These are phyloP conservation scores for Microctonus brassicae DNA, from an alignment of 2,888 invertebrate genomes.

Conservation along the genomic window DNA sequence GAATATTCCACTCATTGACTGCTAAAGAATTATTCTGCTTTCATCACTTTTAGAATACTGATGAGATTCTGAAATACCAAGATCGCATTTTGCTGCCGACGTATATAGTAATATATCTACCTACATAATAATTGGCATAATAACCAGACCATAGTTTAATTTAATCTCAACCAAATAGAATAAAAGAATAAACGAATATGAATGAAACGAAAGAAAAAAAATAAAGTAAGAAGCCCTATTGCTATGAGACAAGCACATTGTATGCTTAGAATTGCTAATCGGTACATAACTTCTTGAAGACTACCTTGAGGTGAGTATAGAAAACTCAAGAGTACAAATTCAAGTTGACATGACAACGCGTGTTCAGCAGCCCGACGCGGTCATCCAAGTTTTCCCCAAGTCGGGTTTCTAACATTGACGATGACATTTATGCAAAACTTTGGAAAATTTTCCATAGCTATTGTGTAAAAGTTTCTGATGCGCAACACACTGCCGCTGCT, in stretches of 20 bases:
- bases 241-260: conserved; percentile 6
- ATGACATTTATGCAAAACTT: conserved; percentile 18
- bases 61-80: neutral
- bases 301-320: neutral
- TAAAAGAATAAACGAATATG: conserved; percentile 13
- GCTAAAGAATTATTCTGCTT: conserved; percentile 17
- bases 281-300: conserved; percentile 12
- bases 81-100: neutral
- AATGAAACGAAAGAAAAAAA: conserved; percentile 26
- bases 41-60: conserved; percentile 6
- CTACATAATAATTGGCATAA: conserved; percentile 21
- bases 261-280: conserved; percentile 39
- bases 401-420: neutral
- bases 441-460: conserved; percentile 33
- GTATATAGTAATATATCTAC: no score
- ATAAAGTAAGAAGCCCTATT: conserved; percentile 8
- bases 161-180: neutral
- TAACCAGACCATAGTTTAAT: conserved; percentile 19
- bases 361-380: conserved; percentile 3
- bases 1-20: conserved; percentile 7
- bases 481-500: conserved; percentile 12
- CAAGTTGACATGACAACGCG: conserved; percentile 15
- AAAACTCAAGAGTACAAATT: conserved; percentile 18
- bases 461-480: conserved; percentile 51
- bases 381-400: neutral